phyloP scores from a whole-genome alignment of 2,797 vertebrate genomes.

The Coccyzus lansbergi region DNA sequence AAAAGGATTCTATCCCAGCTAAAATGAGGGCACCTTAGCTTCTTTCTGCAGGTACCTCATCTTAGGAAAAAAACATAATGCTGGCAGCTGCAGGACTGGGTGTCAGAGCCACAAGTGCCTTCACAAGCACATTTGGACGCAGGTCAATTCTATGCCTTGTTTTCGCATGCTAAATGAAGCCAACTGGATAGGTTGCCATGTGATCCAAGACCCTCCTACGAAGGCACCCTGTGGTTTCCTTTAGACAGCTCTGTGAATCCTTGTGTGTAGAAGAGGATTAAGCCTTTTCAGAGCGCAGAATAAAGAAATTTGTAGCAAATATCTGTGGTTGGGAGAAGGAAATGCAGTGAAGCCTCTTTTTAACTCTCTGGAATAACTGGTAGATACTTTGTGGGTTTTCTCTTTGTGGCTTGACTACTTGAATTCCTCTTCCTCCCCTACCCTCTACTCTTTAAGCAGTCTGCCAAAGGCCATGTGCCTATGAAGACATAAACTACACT shows the following conservation, averaged over 20 bases:
- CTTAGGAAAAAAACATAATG: neutral
- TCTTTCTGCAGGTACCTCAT: neutral
- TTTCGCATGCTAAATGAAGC: neutral
- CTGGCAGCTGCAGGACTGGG: neutral
- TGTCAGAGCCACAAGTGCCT: neutral
- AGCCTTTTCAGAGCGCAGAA: neutral
- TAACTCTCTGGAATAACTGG: neutral
- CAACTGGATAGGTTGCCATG: neutral
- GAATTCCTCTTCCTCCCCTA: neutral
- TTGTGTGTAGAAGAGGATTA: neutral
- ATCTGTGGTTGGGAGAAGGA: neutral
- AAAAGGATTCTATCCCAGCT: no score
- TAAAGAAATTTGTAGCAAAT: neutral
- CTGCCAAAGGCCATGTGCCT: fast-evolving
- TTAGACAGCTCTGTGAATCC: neutral
- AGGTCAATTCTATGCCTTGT: neutral
- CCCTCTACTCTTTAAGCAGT: fast-evolving
- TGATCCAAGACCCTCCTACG: neutral
- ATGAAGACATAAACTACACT: fast-evolving
- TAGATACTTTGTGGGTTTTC: neutral
- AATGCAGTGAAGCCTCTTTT: neutral
- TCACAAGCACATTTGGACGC: neutral
- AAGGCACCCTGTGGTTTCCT: neutral
- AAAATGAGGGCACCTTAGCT: no score
- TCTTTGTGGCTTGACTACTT: neutral